Evolutionary conservation across 2,888 invertebrate genomes (phyloP).

Genomic region (Empis stercorea): DNA sequence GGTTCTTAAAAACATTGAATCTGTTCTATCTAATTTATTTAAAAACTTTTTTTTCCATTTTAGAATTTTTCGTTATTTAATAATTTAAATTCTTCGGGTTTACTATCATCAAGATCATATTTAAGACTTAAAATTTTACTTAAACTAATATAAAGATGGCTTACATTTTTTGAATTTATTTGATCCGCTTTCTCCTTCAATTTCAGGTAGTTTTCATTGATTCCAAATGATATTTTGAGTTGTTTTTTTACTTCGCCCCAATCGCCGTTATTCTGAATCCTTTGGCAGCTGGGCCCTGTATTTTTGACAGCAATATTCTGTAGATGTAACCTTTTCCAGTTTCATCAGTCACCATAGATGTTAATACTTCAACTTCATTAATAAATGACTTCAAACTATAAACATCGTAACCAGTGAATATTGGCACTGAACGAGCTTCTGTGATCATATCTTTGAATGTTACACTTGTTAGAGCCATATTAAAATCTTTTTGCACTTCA

Average conservation of each 20-base stretch:
- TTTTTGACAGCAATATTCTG: not conserved
- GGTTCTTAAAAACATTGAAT: not conserved
- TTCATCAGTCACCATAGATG: not conserved
- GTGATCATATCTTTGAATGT: too few species aligned
- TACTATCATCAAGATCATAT: not conserved
- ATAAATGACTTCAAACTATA: too few species aligned
- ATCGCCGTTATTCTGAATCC: not conserved
- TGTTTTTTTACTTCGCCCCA: not conserved
- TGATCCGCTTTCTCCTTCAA: constrained; percentile 4
- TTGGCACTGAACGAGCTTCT: too few species aligned
- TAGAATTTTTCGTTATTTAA: constrained; percentile 1
- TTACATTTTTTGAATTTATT: not conserved
- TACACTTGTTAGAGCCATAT: too few species aligned
- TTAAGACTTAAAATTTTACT: constrained; percentile 2
- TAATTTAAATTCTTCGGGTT: not conserved
- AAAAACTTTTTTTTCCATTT: not conserved
- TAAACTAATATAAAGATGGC: not conserved
- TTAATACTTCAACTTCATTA: too few species aligned
- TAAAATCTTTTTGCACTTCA: too few species aligned
- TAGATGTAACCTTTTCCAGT: not conserved
- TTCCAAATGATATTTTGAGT: constrained; percentile 2
- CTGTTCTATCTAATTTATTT: too few species aligned
- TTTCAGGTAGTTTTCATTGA: not conserved
- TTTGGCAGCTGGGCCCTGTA: not conserved
- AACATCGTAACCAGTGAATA: too few species aligned